A percentile compares a stretch with the other conserved stretches of the same genome.
Conservation (phyloP, 2,888 invertebrate species). For the Trichogramma evanescens region DNA sequence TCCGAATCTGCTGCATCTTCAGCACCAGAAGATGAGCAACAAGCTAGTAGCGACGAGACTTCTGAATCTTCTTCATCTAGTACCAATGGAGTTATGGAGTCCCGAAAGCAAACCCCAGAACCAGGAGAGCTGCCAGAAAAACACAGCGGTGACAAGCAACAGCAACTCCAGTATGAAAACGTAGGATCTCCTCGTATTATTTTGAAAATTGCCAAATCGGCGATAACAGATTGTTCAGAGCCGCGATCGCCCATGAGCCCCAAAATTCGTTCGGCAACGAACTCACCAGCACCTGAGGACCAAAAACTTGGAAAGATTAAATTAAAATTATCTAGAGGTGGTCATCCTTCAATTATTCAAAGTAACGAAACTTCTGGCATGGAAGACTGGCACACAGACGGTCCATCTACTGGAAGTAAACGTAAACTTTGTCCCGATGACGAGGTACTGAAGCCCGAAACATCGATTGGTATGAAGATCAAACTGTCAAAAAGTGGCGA, state of each 20-base stretch:
- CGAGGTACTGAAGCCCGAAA: conserved; percentile 22
- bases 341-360: conserved; percentile 44
- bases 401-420: conserved; percentile 34
- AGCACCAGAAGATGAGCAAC: too few species aligned
- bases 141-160: not conserved
- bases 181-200: conserved; percentile 44
- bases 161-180: conserved; percentile 29
- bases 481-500: conserved; percentile 36
- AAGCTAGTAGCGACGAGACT: too few species aligned
- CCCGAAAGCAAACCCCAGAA: too few species aligned
- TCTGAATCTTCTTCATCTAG: too few species aligned
- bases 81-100: too few species aligned
- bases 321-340: conserved; percentile 51
- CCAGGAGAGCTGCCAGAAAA: too few species aligned
- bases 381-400: conserved; percentile 39
- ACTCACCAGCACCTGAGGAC: conserved; percentile 45
- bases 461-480: conserved; percentile 39
- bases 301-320: conserved; percentile 53
- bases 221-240: conserved; percentile 41
- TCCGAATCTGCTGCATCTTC: too few species aligned
- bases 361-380: conserved; percentile 7
- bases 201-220: conserved; percentile 43
- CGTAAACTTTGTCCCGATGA: conserved; percentile 19
- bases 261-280: conserved; percentile 41
- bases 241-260: conserved; percentile 44